phyloP scores from a whole-genome alignment of 2,113 vertebrate species.

The Acanthochromis polyacanthus region DNA sequence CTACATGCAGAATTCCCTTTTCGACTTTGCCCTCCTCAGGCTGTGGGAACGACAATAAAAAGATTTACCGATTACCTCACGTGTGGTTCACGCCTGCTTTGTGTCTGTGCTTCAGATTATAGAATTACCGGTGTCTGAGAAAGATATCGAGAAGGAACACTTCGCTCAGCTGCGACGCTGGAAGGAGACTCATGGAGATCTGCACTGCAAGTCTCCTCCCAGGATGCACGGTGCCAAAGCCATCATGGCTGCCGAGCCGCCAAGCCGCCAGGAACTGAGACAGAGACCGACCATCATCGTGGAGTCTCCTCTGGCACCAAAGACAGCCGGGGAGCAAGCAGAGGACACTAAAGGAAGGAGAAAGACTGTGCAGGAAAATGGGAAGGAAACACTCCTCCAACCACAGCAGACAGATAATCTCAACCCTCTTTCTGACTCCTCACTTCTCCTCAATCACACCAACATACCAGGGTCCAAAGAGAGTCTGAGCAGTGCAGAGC shows the following conservation, averaged over 20 bases:
- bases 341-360: constrained; percentile 1
- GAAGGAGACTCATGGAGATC: constrained; percentile 91
- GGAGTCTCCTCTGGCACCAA: constrained; percentile 58
- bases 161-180: constrained; percentile 91
- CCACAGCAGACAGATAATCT: constrained; percentile 17
- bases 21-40: constrained; percentile 35
- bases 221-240: constrained; percentile 96
- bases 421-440: constrained; percentile 37
- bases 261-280: constrained; percentile 85
- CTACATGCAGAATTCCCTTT: not conserved
- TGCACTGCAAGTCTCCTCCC: constrained; percentile 89
- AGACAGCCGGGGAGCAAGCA: constrained; percentile 6
- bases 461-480: constrained; percentile 86
- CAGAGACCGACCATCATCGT: constrained; percentile 92
- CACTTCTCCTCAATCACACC: constrained; percentile 70
- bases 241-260: constrained; percentile 91
- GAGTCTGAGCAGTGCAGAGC: constrained; percentile 91
- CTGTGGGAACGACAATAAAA: not conserved
- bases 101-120: constrained; percentile 84
- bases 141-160: constrained; percentile 95
- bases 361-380: constrained; percentile 18
- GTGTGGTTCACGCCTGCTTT: not conserved
- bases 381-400: not conserved
- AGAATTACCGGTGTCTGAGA: constrained; percentile 90
- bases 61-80: not conserved